Evolutionary conservation across 2,888 invertebrate genomes (phyloP).

Genomic region (Anoplius nigerrimus): DNA sequence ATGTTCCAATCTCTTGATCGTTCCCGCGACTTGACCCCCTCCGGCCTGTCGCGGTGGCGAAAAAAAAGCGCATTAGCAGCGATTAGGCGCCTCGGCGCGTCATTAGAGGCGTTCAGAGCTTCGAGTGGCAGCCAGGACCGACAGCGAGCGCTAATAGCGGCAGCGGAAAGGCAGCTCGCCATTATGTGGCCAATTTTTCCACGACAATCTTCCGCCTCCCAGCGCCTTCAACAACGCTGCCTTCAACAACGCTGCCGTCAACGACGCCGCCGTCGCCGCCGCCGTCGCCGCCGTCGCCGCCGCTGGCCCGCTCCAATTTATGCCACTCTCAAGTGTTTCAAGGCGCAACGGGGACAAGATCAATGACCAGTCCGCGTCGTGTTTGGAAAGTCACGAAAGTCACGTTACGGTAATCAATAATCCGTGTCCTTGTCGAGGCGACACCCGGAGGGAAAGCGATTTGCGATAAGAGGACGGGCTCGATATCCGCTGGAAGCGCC

Average conservation of each 20-base stretch:
- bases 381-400: constrained; percentile 37
- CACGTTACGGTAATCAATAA: constrained; percentile 46
- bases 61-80: constrained; percentile 51
- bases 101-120: constrained; percentile 55
- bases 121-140: no score
- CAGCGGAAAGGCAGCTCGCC: constrained; percentile 1
- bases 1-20: no score
- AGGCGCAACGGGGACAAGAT: constrained; percentile 33
- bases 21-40: no score
- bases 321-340: constrained; percentile 31
- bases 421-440: constrained; percentile 39
- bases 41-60: constrained; percentile 17
- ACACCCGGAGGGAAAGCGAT: constrained; percentile 31
- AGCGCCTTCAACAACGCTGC: no score
- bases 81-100: constrained; percentile 51
- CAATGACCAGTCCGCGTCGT: constrained; percentile 38
- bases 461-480: constrained; percentile 26
- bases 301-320: constrained; percentile 23
- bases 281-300: constrained; percentile 20
- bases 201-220: no score
- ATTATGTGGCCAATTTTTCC: constrained; percentile 15
- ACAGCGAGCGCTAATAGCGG: constrained; percentile 44
- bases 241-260: no score
- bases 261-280: background rate
- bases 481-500: background rate